Evolutionary conservation across 2,113 vertebrate genomes (phyloP), one percentile per base, ranked within the genome.

Genomic region (Stigmatopora nigra): DNA sequence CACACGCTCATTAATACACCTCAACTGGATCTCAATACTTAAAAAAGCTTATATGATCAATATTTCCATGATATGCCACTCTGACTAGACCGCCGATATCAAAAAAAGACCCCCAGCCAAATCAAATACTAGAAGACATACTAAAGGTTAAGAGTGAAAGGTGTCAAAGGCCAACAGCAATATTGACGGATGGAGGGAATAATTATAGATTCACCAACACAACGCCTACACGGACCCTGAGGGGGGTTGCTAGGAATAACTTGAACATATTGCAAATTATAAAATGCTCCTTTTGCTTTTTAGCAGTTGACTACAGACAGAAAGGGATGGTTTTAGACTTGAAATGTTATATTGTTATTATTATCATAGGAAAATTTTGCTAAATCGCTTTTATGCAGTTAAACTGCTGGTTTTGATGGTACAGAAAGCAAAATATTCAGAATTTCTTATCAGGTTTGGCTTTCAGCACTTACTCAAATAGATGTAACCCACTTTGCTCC

Each of bases 401-500:
- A 31, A 31, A 2, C 3, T 31, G 25, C 25, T 31, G 3, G 25
- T 31, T 31, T 31, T 31, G 25, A 31, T 31, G 25, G 25, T 31
- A 31, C 2, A 31, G 25, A 31, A 31, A 31, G 25, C 25, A 31
- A 3, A 1, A 31, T 31, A 31, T 31, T 3, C 25, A 2, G 25
- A 31, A 31, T 31, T 31, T 31, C 25, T 31, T 10, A 41, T 41
- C 38, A 41, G 38, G 38, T 4, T 35, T 63, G 22, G 11, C 2
- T 2, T 31, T 12, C 46, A 31, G 31, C 41, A 3, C 2, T 48
- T 35, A 9, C 13, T 49, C n/a, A 66, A 19, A 20, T 65, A 69
- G 74, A 73, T 8, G 2, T 51, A 68, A 61, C 59, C 59, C 1
- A 65, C 57, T 80, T 81, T 75, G 78, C 59, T 84, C 86, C 84